Base-by-base conservation (phyloP, 2,888 invertebrate genomes). In the Phengaris arion region DNA sequence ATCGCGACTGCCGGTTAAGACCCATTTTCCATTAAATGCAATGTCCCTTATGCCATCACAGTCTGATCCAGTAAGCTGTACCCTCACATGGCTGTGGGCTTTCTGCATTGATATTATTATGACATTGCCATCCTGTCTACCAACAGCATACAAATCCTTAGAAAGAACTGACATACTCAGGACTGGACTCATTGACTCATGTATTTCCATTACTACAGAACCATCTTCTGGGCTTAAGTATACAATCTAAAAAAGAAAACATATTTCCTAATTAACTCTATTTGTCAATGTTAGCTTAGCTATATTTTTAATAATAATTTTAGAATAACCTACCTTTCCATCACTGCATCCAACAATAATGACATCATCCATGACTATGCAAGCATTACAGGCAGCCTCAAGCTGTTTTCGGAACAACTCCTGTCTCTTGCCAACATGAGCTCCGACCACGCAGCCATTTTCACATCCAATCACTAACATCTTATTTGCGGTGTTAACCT, bases 1-100 rank as follows among this genome's bases (percentile, higher is more conserved):
- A 84, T 97, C 96, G 78, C 96, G 89, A 82, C 95, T 95, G 1
- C 94, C 95, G 0, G 96, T 94, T 79, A 94, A 95, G 54, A 96
- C 86, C 93, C 94, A 93, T 83, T 93, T 93, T 4, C 94, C 94
- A 83, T 95, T 95, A 79, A 93, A 93, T 0, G 94, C 88, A 51
- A 96, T 86, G 80, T 94, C 94, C 83, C 96, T 94, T 15, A 97
- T 93, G 0, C 96, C 96, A 82, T 96, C 96, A 85, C 94, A 95
- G 82, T 96, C 95, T 0, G 96, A 92, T 0, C 96, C 96, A 8
- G 96, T 96, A n/a, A 96, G 86, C 77, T 95, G 95, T 0, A 95
- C 88, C 77, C 91, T 85, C 5, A 85, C 82, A 74, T 82, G 75
- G 57, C 79, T 82, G 75, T 87, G 86, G 22, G 86, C 82, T 68